Percentiles rank a stretch among this genome's conserved stretches.
phyloP scores from a whole-genome alignment of 30 jellyfish, hydroid and myxozoan genomes.

The Rhopilema esculentum region DNA sequence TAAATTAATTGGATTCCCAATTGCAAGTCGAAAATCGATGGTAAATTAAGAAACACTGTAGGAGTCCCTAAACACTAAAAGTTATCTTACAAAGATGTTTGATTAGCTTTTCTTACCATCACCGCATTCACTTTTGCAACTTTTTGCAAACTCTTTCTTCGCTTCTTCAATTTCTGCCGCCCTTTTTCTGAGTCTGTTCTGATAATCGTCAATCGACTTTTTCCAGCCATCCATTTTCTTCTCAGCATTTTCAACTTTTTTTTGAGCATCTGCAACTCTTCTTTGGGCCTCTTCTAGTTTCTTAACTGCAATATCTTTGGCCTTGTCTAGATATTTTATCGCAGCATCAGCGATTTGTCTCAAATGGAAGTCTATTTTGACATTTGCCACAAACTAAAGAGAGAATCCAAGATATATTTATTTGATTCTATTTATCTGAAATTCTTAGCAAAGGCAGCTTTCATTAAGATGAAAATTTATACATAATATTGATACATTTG shows the following conservation, averaged over 20 bases:
- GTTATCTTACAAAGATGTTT: no score
- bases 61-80: no score
- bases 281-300: slow-evolving; percentile 18
- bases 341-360: slow-evolving; percentile 13
- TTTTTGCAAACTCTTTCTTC: not conserved
- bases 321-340: not conserved
- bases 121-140: slow-evolving; percentile 37
- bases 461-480: no score
- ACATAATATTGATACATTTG: no score
- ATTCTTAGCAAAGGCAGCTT: no score
- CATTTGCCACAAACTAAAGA: slow-evolving; percentile 2
- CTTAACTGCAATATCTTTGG: slow-evolving; percentile 10
- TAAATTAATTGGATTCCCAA: no score
- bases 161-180: slow-evolving; percentile 42
- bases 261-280: slow-evolving; percentile 19
- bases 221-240: slow-evolving; percentile 45
- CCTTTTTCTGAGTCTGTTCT: slow-evolving; percentile 5
- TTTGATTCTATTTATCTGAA: no score
- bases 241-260: not conserved
- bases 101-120: slow-evolving; percentile 25
- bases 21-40: no score
- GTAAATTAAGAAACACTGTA: no score
- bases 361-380: slow-evolving; percentile 18
- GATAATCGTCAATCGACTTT: slow-evolving; percentile 8
- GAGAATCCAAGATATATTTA: no score